Evolutionary conservation across 1,140 invertebrate species (phyloP).

Genomic region (Aphis gossypii): DNA sequence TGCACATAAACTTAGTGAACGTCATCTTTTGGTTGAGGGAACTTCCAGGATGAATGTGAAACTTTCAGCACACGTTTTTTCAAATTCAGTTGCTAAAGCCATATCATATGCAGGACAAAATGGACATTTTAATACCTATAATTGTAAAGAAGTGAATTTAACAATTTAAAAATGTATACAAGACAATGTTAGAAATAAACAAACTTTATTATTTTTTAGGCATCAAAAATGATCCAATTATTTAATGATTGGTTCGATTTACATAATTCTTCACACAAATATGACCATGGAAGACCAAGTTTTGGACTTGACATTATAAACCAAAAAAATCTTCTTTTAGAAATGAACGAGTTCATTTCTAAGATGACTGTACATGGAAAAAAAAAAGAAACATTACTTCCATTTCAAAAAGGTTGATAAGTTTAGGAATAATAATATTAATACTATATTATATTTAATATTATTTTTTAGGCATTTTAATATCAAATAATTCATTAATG

Average conservation of each 20-base stretch:
- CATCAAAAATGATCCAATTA: not conserved
- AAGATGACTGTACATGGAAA: conserved; percentile 29
- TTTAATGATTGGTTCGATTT: conserved; percentile 59
- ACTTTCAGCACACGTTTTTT: not conserved
- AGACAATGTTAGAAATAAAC: not conserved
- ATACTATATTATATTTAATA: too few species aligned
- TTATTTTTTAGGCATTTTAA: not conserved
- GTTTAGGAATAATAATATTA: not conserved
- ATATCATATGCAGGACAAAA: conserved; percentile 21
- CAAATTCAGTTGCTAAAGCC: not conserved
- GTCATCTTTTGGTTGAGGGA: conserved; percentile 10
- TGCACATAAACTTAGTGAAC: conserved; percentile 12
- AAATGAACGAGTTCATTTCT: conserved; percentile 43
- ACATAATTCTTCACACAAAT: conserved; percentile 48
- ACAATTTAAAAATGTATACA: not conserved
- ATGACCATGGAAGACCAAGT: not conserved
- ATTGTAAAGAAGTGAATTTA: not conserved
- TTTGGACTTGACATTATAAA: conserved; percentile 37
- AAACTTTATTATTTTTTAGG: not conserved
- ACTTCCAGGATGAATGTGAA: not conserved
- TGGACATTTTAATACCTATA: not conserved
- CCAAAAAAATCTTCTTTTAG: conserved; percentile 44
- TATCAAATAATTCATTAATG: conserved; percentile 17
- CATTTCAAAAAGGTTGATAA: not conserved
- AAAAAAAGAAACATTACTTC: not conserved